Percentiles rank a stretch among this genome's conserved stretches.
phyloP scores from a whole-genome alignment of 1,140 invertebrate genomes.

The Drosophila asahinai region DNA sequence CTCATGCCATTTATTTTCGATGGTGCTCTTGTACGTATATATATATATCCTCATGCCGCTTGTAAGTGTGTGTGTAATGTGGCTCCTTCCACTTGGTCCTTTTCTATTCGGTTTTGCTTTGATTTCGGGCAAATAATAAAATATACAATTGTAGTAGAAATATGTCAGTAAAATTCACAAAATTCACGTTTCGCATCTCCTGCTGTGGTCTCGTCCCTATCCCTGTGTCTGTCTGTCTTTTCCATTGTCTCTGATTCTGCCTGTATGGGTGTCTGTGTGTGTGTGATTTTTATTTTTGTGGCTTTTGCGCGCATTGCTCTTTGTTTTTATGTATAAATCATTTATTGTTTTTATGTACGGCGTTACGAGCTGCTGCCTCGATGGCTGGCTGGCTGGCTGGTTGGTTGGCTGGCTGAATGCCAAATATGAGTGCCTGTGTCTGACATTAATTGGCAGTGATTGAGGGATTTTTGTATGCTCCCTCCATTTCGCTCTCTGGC shows the following conservation, averaged over 20 bases:
- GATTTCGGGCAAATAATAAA: slow-evolving; percentile 76
- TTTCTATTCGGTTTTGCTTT: slow-evolving; percentile 57
- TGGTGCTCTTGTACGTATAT: slow-evolving; percentile 2
- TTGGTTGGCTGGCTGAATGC: slow-evolving; percentile 61
- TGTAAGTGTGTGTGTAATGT: slow-evolving; percentile 30
- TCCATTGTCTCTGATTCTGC: slow-evolving; percentile 47
- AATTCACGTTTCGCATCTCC: slow-evolving; percentile 77
- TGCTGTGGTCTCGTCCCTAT: slow-evolving; percentile 55
- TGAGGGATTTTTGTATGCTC: slow-evolving; percentile 78
- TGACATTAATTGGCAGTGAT: slow-evolving; percentile 84
- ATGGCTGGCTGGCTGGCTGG: slow-evolving; percentile 52
- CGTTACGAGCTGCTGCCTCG: slow-evolving; percentile 68
- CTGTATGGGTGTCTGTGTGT: slow-evolving; percentile 29
- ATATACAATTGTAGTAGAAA: slow-evolving; percentile 81
- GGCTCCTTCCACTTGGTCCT: slow-evolving; percentile 16
- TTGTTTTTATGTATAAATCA: slow-evolving; percentile 83
- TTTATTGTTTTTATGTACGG: slow-evolving; percentile 81
- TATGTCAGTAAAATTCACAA: slow-evolving; percentile 80
- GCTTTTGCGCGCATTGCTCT: slow-evolving; percentile 77
- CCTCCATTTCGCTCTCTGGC: slow-evolving; percentile 7
- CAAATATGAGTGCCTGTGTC: slow-evolving; percentile 82
- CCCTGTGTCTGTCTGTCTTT: slow-evolving; percentile 12
- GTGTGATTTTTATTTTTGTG: slow-evolving; percentile 83
- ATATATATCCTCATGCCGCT: slow-evolving; percentile 16
- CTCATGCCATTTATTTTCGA: not conserved